phyloP scores from a whole-genome alignment of 2,888 invertebrate genomes.

The Polyommatus icarus region DNA sequence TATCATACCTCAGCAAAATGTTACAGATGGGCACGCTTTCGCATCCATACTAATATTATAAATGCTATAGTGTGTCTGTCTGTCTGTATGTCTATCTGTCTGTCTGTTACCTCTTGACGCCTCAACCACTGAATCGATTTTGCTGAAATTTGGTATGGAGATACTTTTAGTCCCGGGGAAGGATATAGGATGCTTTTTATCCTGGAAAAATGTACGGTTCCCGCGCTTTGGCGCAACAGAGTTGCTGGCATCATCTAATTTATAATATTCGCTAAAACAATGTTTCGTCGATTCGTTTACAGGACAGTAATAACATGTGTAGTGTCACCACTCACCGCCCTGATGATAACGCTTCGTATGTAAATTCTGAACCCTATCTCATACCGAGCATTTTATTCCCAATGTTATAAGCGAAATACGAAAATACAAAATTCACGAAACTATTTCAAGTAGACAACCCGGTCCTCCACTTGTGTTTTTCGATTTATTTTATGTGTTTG shows the following conservation, averaged over 20 bases:
- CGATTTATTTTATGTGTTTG: constrained; percentile 10
- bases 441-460: constrained; percentile 7
- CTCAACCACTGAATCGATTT: too few relatives aligned
- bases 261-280: neutral
- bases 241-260: neutral
- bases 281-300: neutral
- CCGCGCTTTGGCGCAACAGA: too few relatives aligned
- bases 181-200: too few relatives aligned
- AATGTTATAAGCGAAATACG: constrained; percentile 49
- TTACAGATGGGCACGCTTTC: neutral
- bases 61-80: too few relatives aligned
- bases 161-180: too few relatives aligned
- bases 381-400: neutral
- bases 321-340: neutral
- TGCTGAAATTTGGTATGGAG: too few relatives aligned
- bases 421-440: constrained; percentile 25
- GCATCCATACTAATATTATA: neutral
- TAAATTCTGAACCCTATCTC: neutral
- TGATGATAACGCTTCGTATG: neutral
- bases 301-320: neutral
- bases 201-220: too few relatives aligned
- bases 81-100: too few relatives aligned
- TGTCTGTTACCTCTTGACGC: too few relatives aligned
- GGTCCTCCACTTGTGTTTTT: neutral
- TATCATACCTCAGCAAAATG: neutral